phyloP scores from a whole-genome alignment of 2,113 vertebrate genomes.

The Podarcis cretensis region DNA sequence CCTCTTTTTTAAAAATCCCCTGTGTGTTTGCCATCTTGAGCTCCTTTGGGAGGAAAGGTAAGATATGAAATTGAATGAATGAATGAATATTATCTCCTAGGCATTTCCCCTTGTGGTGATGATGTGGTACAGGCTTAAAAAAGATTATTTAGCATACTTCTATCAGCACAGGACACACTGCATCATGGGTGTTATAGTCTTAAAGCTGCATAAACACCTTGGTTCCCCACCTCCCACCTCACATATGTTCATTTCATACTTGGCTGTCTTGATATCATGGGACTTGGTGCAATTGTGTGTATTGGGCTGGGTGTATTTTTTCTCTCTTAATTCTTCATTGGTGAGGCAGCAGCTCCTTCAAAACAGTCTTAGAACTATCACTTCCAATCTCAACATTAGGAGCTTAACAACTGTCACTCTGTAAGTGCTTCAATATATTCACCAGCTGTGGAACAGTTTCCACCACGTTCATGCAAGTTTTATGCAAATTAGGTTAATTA shows the following conservation, averaged over 20 bases:
- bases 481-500: constrained; percentile 7
- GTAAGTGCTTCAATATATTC: not conserved
- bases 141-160: not conserved
- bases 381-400: not conserved
- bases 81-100: not conserved
- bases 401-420: not conserved
- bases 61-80: too few relatives aligned
- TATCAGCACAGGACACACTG: not conserved
- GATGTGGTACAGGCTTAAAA: not conserved
- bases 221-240: too few relatives aligned
- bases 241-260: not conserved
- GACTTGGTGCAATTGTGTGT: not conserved
- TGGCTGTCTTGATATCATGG: not conserved
- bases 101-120: not conserved
- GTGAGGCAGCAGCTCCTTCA: not conserved
- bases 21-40: too few relatives aligned
- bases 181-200: not conserved
- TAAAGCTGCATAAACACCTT: too few relatives aligned
- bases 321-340: not conserved
- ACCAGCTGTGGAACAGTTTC: not conserved
- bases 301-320: too few relatives aligned
- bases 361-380: not conserved
- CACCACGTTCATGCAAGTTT: not conserved
- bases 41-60: not conserved
- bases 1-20: not conserved